Evolutionary conservation across 2,888 invertebrate species (phyloP), one percentile per base, ranked within the genome.

Genomic region (Volucella bombylans): DNA sequence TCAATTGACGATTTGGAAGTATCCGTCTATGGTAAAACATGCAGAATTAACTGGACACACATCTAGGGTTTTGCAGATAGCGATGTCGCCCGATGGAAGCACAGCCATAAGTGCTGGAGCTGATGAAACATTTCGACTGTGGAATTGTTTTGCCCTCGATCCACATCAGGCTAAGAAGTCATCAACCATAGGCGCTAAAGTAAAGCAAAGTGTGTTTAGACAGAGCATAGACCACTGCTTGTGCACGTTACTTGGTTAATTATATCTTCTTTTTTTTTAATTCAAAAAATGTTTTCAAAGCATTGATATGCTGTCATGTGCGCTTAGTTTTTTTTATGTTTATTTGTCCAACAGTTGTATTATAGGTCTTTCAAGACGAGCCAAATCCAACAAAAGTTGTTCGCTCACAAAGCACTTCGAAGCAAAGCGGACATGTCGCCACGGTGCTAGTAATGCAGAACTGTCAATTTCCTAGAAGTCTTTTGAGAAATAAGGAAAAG

Each of bases 1-100:
- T 93, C 98, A 99, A 92, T 93, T 99, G 54, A 96, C 96, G 59
- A 95, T 99, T 80, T 99, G 99, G 99, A 98, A 98, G 92, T 99
- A 99, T 92, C 99, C 99, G 0, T 93, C 94, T 52, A 95, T 99
- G 96, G 93, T 94, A 4, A 97, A 97, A 91, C 95, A 96, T 74
- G 95, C 96, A 0, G 97, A 97, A 90, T 92, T 97, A 47, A 95
- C 94, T 10, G 99, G 99, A 0, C 99, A 99, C 92, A 94, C 96
- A 59, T 96, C 96, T 49, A 94, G 99, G 43, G 96, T 99, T 65
- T 92, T 99, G 87, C 96, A 97, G 90, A 93, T 99, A 88, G 96
- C 97, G 8, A 95, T 98, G 93, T 98, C 98, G 2, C 99, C 99
- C 0, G 98, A 99, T 92, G 97, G 97, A 18, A 96, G 95, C 72